A percentile compares a stretch with the other conserved stretches of the same genome.
phyloP scores from a whole-genome alignment of 2,888 invertebrate genomes.

The Drosophila suboccidentalis region DNA sequence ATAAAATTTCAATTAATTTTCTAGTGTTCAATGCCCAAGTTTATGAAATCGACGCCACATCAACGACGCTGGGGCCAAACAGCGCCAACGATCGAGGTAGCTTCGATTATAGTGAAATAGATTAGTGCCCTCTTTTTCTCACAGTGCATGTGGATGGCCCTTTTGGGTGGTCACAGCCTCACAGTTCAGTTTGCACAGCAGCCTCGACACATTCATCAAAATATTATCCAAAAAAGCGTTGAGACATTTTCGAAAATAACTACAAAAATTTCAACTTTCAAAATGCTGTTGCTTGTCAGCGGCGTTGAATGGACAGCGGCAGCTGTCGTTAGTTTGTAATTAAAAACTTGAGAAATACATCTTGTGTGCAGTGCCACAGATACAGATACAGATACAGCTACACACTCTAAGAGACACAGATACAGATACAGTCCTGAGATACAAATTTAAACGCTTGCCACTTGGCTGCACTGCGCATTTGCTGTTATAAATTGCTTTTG shows the following conservation, averaged over 20 bases:
- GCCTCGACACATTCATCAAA: constrained; percentile 74
- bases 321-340: constrained; percentile 83
- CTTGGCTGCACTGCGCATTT: constrained; percentile 70
- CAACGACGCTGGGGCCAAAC: constrained; percentile 82
- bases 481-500: constrained; percentile 79
- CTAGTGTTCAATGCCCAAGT: constrained; percentile 83
- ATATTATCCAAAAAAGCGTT: constrained; percentile 63
- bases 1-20: constrained; percentile 31
- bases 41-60: constrained; percentile 78
- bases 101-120: neutral
- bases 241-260: constrained; percentile 73
- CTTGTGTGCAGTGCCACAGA: constrained; percentile 47
- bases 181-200: constrained; percentile 24
- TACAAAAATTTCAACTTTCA: constrained; percentile 64
- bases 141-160: constrained; percentile 15
- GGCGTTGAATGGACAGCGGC: constrained; percentile 71
- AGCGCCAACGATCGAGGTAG: constrained; percentile 76
- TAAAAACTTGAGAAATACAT: constrained; percentile 76
- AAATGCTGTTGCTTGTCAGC: constrained; percentile 72
- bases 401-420: constrained; percentile 32
- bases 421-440: constrained; percentile 33
- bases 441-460: constrained; percentile 49
- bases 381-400: constrained; percentile 36
- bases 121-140: neutral
- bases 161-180: constrained; percentile 62